A percentile compares a stretch with the other conserved stretches of the same genome.
Evolutionary conservation across 2,797 vertebrate species (phyloP).

Genomic region (Epinephelus awoara): DNA sequence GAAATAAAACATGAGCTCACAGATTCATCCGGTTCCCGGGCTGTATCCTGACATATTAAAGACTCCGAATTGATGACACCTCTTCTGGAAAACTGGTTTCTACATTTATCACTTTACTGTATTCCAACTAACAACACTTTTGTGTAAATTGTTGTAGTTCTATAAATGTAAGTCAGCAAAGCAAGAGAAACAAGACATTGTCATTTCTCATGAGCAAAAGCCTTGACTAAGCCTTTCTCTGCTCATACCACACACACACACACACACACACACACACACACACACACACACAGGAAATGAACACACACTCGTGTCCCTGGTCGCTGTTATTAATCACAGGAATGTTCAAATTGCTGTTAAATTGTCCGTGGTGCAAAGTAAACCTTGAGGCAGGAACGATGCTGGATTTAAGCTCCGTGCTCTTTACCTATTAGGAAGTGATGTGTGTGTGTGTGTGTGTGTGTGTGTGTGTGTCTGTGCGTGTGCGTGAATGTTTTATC

Average conservation of each 20-base stretch:
- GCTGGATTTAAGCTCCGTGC: conserved; percentile 31
- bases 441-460: not conserved
- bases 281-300: not conserved
- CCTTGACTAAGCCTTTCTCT: conserved; percentile 57
- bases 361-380: conserved; percentile 71
- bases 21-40: too few species aligned
- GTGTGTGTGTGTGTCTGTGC: conserved; percentile 20
- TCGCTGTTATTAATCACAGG: conserved; percentile 67
- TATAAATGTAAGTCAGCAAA: conserved; percentile 42
- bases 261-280: conserved; percentile 35
- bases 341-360: conserved; percentile 72
- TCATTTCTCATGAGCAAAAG: conserved; percentile 55
- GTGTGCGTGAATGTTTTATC: conserved; percentile 60
- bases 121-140: not conserved
- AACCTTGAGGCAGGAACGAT: conserved; percentile 61
- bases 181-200: conserved; percentile 41
- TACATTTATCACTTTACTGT: conserved; percentile 4
- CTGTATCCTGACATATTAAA: conserved; percentile 1
- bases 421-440: conserved; percentile 54
- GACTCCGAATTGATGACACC: not conserved
- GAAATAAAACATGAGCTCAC: too few species aligned
- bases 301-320: conserved; percentile 6
- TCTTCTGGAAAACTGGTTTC: not conserved
- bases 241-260: conserved; percentile 8
- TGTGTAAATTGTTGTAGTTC: conserved; percentile 2